Conservation (phyloP, 1,140 invertebrate genomes). For the Atopsyche davidsoni region DNA sequence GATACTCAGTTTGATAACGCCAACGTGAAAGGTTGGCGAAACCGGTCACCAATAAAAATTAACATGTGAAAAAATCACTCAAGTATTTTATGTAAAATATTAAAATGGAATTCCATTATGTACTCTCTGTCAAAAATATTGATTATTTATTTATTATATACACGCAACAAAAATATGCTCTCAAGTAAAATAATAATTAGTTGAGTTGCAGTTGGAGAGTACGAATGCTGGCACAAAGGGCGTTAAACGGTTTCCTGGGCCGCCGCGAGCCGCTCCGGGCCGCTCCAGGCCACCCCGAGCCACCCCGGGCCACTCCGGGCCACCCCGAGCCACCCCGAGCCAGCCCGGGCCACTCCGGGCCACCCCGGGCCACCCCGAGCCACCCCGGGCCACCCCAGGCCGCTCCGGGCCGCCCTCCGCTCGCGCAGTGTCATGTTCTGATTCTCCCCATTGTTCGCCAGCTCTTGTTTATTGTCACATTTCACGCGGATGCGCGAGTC, state of each 20-base stretch:
- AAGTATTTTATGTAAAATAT: too few relatives aligned
- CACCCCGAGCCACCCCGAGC: conserved; percentile 6
- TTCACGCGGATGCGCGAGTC: conserved; percentile 18
- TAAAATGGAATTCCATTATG: too few relatives aligned
- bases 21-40: too few relatives aligned
- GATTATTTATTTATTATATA: too few relatives aligned
- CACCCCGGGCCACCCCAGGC: conserved; percentile 7
- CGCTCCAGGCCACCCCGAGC: conserved; percentile 7
- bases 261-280: conserved; percentile 9
- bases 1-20: too few relatives aligned
- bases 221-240: too few relatives aligned
- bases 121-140: too few relatives aligned
- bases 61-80: too few relatives aligned
- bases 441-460: conserved; percentile 25
- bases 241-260: not conserved
- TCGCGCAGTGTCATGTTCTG: conserved; percentile 27
- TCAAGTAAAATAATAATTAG: too few relatives aligned
- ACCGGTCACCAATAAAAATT: too few relatives aligned
- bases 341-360: conserved; percentile 12
- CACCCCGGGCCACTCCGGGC: conserved; percentile 8
- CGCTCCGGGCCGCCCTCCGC: conserved; percentile 5
- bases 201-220: too few relatives aligned
- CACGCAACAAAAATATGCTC: too few relatives aligned
- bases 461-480: conserved; percentile 18
- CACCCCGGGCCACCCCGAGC: not conserved